phyloP scores from a whole-genome alignment of 2,888 invertebrate species.

The Lordiphosa fenestrarum region DNA sequence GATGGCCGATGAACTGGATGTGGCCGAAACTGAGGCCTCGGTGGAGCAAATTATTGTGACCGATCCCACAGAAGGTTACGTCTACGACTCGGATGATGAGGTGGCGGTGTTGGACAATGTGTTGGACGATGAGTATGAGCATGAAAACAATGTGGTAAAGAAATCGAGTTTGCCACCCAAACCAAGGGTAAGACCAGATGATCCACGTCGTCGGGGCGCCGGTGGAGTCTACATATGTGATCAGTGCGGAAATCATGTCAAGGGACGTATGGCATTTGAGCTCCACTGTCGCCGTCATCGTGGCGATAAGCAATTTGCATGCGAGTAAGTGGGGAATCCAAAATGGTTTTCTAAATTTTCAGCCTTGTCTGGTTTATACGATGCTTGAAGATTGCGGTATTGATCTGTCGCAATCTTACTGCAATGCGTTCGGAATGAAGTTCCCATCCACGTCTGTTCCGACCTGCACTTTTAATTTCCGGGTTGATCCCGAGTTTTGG shows the following conservation, averaged over 20 bases:
- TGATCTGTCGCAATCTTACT: too few relatives aligned
- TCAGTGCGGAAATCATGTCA: conserved; percentile 63
- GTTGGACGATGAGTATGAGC: conserved; percentile 57
- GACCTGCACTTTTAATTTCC: too few relatives aligned
- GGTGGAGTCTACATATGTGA: conserved; percentile 64
- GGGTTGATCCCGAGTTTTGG: too few relatives aligned
- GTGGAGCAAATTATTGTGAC: conserved; percentile 40
- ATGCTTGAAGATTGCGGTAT: too few relatives aligned
- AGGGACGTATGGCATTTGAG: conserved; percentile 65
- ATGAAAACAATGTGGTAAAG: conserved; percentile 57
- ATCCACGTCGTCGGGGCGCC: conserved; percentile 56
- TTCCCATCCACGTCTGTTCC: too few relatives aligned
- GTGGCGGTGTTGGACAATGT: conserved; percentile 61
- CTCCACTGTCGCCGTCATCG: conserved; percentile 66
- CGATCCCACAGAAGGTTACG: conserved; percentile 47
- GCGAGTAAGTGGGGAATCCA: conserved; percentile 48
- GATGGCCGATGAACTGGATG: conserved; percentile 45
- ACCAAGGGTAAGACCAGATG: conserved; percentile 55
- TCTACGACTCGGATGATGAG: conserved; percentile 62
- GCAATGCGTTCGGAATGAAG: too few relatives aligned
- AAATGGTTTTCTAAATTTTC: too few relatives aligned
- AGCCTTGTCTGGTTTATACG: too few relatives aligned
- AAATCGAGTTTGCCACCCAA: conserved; percentile 65
- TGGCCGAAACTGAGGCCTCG: conserved; percentile 45
- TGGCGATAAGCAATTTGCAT: conserved; percentile 64